phyloP scores from a whole-genome alignment of 2,113 vertebrate species.

The Sarotherodon lohbergeri region DNA sequence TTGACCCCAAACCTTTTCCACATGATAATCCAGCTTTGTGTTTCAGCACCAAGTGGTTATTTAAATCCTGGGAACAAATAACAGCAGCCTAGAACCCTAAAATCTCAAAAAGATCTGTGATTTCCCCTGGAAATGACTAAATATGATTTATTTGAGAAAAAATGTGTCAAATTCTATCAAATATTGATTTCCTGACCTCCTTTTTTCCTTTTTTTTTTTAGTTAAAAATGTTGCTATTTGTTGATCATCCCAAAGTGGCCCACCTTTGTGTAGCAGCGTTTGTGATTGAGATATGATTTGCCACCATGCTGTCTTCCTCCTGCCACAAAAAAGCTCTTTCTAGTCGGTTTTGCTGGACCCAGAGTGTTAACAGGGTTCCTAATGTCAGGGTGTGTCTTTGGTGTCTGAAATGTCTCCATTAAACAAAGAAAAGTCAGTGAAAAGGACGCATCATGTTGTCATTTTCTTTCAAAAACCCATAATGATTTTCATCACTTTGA shows the following conservation, averaged over 20 bases:
- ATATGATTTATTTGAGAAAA: not conserved
- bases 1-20: not conserved
- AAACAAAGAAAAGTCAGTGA: not conserved
- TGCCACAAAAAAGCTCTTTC: not conserved
- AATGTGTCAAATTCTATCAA: not conserved
- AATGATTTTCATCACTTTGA: constrained; percentile 9
- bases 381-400: not conserved
- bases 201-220: not conserved
- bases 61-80: not conserved
- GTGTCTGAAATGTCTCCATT: not conserved
- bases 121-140: not conserved
- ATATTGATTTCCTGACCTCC: not conserved
- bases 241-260: not conserved
- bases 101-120: not conserved
- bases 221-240: not conserved
- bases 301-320: not conserved
- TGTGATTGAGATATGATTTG: not conserved
- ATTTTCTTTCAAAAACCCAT: not conserved
- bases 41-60: fast-evolving
- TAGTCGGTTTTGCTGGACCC: not conserved
- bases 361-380: not conserved
- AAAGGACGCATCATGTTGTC: not conserved
- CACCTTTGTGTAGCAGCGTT: not conserved
- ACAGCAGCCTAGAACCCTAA: fast-evolving
- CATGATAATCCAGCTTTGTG: not conserved